These are phyloP conservation scores for Malacoctenus gilli DNA, from an alignment of 2,797 vertebrate genomes.

Conservation along the genomic window DNA sequence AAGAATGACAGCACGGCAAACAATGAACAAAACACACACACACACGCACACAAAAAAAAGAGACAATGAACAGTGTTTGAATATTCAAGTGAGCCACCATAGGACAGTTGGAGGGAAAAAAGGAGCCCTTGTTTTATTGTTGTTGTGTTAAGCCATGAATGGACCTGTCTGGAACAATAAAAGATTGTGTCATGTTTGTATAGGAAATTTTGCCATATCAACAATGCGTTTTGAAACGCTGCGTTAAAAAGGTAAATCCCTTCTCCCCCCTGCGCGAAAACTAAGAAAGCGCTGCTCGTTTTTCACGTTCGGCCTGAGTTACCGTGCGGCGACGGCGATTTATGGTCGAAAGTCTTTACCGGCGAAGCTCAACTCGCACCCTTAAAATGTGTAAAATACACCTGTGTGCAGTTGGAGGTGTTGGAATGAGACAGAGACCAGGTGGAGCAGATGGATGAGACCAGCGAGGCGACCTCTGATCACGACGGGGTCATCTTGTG, in stretches of 20 bases:
- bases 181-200: conserved; percentile 72
- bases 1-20: conserved; percentile 79
- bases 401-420: too few relatives aligned
- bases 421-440: too few relatives aligned
- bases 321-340: too few relatives aligned
- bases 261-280: too few relatives aligned
- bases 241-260: conserved; percentile 67
- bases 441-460: too few relatives aligned
- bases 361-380: conserved; percentile 32
- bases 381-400: too few relatives aligned
- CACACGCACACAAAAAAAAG: too few relatives aligned
- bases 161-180: conserved; percentile 77
- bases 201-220: conserved; percentile 68
- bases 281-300: too few relatives aligned
- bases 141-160: conserved; percentile 75
- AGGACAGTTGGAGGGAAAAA: conserved; percentile 58
- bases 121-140: conserved; percentile 77
- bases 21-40: conserved; percentile 79
- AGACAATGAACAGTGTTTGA: conserved; percentile 79
- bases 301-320: too few relatives aligned
- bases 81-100: conserved; percentile 76
- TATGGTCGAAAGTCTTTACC: conserved; percentile 39
- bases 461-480: too few relatives aligned
- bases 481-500: too few relatives aligned
- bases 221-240: conserved; percentile 70